Evolutionary conservation across 2,113 vertebrate genomes (phyloP).

Genomic region (Echinops telfairi): DNA sequence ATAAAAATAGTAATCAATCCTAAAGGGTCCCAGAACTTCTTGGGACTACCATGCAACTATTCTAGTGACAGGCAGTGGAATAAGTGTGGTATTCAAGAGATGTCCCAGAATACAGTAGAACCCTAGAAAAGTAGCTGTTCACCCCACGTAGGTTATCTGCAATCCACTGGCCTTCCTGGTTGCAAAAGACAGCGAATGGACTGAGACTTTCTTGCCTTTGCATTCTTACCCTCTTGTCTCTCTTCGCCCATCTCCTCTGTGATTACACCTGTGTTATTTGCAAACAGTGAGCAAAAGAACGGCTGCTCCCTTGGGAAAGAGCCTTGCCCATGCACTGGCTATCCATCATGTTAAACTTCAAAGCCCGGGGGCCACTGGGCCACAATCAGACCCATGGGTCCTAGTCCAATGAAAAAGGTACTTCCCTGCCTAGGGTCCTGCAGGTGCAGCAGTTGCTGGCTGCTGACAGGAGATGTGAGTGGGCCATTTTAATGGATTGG

Average conservation of each 20-base stretch:
- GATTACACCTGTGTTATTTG: slow-evolving; percentile 1
- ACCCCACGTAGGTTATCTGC: neutral
- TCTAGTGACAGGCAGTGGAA: neutral
- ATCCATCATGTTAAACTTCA: neutral
- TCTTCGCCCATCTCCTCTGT: neutral
- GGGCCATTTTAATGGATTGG: slow-evolving; percentile 86
- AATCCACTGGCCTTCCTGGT: neutral
- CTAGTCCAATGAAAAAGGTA: slow-evolving; percentile 77
- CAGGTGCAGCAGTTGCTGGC: slow-evolving; percentile 78
- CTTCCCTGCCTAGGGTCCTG: slow-evolving; percentile 61
- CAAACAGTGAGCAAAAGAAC: neutral
- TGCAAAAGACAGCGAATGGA: neutral
- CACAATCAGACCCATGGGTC: slow-evolving; percentile 69
- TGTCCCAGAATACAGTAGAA: neutral
- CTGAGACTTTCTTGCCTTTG: neutral
- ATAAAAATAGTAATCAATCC: neutral
- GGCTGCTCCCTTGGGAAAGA: neutral
- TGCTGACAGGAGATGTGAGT: slow-evolving; percentile 84
- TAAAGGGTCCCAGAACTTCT: neutral
- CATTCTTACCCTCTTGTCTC: neutral
- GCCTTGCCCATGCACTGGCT: neutral
- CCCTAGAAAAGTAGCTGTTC: accelerated
- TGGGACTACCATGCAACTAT: neutral
- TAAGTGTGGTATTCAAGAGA: neutral
- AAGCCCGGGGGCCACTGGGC: slow-evolving; percentile 54